Conservation (phyloP, 2,797 vertebrate genomes). For the Dendrocincla fuliginosa region DNA sequence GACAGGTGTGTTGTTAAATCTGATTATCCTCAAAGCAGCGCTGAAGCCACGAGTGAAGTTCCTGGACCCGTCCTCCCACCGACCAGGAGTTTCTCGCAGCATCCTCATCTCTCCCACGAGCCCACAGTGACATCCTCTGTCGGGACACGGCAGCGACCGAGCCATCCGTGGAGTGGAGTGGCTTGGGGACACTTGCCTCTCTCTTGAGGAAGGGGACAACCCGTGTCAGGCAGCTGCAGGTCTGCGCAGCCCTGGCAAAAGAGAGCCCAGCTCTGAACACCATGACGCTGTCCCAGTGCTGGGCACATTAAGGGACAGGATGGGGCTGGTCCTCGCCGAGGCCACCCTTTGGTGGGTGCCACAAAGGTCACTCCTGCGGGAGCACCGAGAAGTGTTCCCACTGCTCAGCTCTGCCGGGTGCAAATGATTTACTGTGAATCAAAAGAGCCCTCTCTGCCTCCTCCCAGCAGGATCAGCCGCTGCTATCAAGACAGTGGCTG, state of each 20-base stretch:
- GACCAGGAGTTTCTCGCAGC: background rate
- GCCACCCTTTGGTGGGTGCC: background rate
- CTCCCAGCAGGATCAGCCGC: background rate
- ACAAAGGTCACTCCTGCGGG: background rate
- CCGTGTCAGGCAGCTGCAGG: accelerated
- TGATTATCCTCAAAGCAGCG: background rate
- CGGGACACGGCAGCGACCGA: background rate
- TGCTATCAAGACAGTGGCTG: background rate
- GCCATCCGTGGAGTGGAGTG: accelerated
- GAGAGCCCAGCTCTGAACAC: accelerated
- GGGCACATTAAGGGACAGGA: background rate
- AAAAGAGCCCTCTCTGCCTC: background rate
- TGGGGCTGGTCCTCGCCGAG: background rate
- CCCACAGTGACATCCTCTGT: slow-evolving; percentile 56
- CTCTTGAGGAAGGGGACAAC: background rate
- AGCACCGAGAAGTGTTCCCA: accelerated
- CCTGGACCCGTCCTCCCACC: accelerated
- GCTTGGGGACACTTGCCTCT: background rate
- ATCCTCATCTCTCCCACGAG: background rate
- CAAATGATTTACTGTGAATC: background rate
- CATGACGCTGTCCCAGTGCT: accelerated
- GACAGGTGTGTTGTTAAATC: background rate
- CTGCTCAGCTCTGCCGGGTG: background rate
- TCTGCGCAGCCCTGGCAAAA: background rate
- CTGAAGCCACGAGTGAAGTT: accelerated